Evolutionary conservation across 2,888 invertebrate genomes (phyloP).

Genomic region (Petrolisthes cinctipes): DNA sequence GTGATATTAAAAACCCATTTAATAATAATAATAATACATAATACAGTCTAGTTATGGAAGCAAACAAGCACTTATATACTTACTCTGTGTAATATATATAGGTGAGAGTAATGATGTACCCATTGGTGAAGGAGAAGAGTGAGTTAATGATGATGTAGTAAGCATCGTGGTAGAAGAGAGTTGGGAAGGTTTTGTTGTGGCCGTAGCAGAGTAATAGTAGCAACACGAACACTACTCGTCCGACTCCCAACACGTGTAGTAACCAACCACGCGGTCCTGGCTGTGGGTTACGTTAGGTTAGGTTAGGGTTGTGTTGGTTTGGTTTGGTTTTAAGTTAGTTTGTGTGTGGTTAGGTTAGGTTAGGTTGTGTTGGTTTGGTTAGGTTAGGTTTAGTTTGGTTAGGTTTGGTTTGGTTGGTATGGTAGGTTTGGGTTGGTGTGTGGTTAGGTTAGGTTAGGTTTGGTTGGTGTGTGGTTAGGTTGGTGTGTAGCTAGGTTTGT

Average conservation of each 20-base stretch:
- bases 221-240: conserved; percentile 83
- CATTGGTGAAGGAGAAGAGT: conserved; percentile 86
- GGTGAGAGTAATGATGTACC: conserved; percentile 88
- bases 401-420: too few species aligned
- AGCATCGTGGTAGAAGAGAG: conserved; percentile 83
- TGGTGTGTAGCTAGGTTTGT: too few species aligned
- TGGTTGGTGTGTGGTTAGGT: too few species aligned
- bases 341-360: neutral
- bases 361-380: neutral
- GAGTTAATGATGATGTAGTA: conserved; percentile 83
- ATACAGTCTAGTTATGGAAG: too few species aligned
- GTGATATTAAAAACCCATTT: too few species aligned
- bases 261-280: conserved; percentile 49
- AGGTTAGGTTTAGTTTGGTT: neutral
- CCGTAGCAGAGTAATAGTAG: conserved; percentile 89
- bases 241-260: conserved; percentile 67
- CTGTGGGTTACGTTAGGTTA: conserved; percentile 4
- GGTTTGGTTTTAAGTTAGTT: neutral
- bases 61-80: too few species aligned
- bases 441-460: too few species aligned
- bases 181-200: conserved; percentile 79
- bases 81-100: conserved; percentile 89
- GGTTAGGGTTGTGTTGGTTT: neutral
- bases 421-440: too few species aligned
- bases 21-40: too few species aligned